phyloP scores from a whole-genome alignment of 2,797 vertebrate species.

The Bufotes viridis region DNA sequence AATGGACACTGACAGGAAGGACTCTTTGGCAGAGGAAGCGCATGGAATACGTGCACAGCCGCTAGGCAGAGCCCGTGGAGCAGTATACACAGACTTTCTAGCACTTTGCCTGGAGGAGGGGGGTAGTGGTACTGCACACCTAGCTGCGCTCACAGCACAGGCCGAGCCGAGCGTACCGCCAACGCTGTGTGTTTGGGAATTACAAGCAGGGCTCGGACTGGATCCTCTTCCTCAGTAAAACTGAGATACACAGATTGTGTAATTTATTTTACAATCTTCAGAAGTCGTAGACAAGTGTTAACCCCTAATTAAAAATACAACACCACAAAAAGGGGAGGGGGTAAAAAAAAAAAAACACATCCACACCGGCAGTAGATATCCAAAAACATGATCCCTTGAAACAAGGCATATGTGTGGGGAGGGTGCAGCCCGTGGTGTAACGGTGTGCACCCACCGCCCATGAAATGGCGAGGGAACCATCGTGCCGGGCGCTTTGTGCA shows the following conservation, averaged over 20 bases:
- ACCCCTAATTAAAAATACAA: conserved; percentile 49
- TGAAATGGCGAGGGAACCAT: too few species aligned
- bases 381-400: conserved; percentile 66
- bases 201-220: conserved; percentile 61
- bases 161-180: background rate
- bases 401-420: conserved; percentile 72
- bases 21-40: conserved; percentile 61
- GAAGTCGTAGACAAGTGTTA: conserved; percentile 67
- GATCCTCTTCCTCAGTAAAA: conserved; percentile 65
- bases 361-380: conserved; percentile 66
- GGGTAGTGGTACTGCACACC: conserved; percentile 5
- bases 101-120: too few species aligned
- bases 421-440: conserved; percentile 27
- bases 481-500: conserved; percentile 74
- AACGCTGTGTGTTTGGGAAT: background rate
- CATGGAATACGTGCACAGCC: conserved; percentile 19
- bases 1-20: conserved; percentile 29
- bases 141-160: conserved; percentile 5
- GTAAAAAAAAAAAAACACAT: conserved; percentile 68
- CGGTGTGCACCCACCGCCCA: too few species aligned
- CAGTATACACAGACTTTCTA: background rate
- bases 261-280: conserved; percentile 67
- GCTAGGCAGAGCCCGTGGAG: background rate
- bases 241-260: conserved; percentile 66
- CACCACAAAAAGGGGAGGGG: conserved; percentile 59